Conservation (phyloP, 1,140 invertebrate species). For the Halesus radiatus region DNA sequence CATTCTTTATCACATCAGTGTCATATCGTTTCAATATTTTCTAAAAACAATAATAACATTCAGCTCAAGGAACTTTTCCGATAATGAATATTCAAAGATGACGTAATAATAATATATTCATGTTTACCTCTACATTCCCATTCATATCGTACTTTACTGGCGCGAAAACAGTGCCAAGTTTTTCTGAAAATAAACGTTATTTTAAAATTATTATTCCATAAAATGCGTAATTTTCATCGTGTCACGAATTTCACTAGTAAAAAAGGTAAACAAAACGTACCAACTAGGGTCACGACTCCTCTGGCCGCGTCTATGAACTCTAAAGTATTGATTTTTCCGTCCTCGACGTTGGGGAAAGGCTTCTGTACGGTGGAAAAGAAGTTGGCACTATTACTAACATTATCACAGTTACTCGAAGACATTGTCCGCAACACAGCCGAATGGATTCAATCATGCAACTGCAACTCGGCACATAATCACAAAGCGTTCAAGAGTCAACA, state of each 20-base stretch:
- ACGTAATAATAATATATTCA: neutral
- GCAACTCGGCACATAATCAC: neutral
- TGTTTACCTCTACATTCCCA: constrained; percentile 78
- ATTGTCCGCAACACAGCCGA: neutral
- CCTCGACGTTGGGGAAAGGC: constrained; percentile 66
- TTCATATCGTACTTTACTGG: constrained; percentile 82
- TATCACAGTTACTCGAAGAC: constrained; percentile 30
- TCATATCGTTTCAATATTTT: constrained; percentile 75
- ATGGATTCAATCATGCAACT: neutral
- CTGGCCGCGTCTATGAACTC: constrained; percentile 75
- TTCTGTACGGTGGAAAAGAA: constrained; percentile 60
- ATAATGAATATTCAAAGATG: no score
- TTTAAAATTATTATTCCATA: neutral
- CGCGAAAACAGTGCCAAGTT: constrained; percentile 79
- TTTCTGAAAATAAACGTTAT: constrained; percentile 71
- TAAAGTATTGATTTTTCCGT: constrained; percentile 74
- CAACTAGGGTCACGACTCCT: constrained; percentile 59
- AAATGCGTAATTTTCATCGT: neutral
- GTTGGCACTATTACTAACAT: constrained; percentile 39
- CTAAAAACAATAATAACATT: constrained; percentile 62
- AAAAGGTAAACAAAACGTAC: constrained; percentile 38
- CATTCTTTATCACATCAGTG: constrained; percentile 69
- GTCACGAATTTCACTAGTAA: neutral
- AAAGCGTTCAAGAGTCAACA: constrained; percentile 38
- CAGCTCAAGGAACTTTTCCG: neutral